phyloP scores from a whole-genome alignment of 2,113 vertebrate genomes.

The Mirza zaza region DNA sequence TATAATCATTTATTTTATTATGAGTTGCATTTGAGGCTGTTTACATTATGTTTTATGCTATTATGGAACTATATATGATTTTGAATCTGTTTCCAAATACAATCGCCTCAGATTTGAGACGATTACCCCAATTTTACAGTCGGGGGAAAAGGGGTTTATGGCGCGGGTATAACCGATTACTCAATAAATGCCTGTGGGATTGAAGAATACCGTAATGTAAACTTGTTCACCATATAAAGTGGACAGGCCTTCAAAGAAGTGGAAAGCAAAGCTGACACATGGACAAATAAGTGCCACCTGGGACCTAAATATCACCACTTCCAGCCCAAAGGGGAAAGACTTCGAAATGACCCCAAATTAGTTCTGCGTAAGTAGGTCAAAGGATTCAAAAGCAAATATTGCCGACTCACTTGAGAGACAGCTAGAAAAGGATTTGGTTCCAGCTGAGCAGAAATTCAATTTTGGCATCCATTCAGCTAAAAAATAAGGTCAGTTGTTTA shows the following conservation, averaged over 20 bases:
- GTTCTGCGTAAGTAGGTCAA: slow-evolving; percentile 1
- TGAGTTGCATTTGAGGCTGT: not conserved
- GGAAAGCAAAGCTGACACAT: not conserved
- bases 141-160: not conserved
- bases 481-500: slow-evolving; percentile 66
- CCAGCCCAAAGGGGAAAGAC: not conserved
- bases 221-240: not conserved
- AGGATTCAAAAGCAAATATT: slow-evolving; percentile 47
- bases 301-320: not conserved
- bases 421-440: slow-evolving; percentile 26
- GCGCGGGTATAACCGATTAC: not conserved
- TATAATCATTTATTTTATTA: not conserved
- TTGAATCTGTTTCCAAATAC: not conserved
- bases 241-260: not conserved
- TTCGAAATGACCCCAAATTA: slow-evolving; percentile 41
- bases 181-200: not conserved
- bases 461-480: slow-evolving; percentile 54
- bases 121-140: not conserved
- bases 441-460: slow-evolving; percentile 60
- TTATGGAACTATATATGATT: not conserved
- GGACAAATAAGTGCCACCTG: not conserved
- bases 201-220: not conserved
- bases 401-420: slow-evolving; percentile 17
- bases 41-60: not conserved
- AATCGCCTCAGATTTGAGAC: not conserved